Conservation (phyloP, 2,888 invertebrate species). For the Meloe dianella region DNA sequence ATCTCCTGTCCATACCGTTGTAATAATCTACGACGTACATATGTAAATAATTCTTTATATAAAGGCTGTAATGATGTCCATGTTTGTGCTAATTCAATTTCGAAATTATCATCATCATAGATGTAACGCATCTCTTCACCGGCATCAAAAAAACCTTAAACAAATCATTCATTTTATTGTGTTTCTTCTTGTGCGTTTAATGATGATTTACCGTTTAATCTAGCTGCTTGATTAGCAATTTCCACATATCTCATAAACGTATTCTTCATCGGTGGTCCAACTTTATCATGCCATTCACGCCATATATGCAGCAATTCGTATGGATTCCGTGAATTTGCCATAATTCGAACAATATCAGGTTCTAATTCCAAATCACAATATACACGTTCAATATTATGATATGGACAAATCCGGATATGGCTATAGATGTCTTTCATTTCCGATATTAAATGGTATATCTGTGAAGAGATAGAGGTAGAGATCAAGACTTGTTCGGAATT, state of each 20-base stretch:
- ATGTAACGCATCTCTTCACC: conserved; percentile 80
- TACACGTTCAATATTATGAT: conserved; percentile 61
- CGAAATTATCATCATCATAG: conserved; percentile 75
- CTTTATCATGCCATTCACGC: conserved; percentile 80
- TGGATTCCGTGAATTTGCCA: conserved; percentile 76
- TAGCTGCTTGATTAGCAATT: conserved; percentile 80
- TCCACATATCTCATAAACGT: conserved; percentile 80
- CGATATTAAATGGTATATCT: conserved; percentile 74
- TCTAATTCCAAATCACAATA: conserved; percentile 69
- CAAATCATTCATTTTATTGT: too few relatives aligned
- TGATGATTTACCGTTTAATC: conserved; percentile 69
- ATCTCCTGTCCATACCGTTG: conserved; percentile 59
- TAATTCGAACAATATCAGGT: conserved; percentile 68
- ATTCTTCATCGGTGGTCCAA: conserved; percentile 77
- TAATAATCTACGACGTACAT: conserved; percentile 72
- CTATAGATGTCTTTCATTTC: conserved; percentile 83
- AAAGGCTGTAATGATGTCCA: conserved; percentile 74
- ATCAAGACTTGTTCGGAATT: background rate
- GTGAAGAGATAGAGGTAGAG: conserved; percentile 43
- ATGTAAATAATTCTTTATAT: conserved; percentile 84
- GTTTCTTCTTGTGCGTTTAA: too few relatives aligned
- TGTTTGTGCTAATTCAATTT: conserved; percentile 64
- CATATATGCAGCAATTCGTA: conserved; percentile 79
- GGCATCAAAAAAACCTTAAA: conserved; percentile 75
- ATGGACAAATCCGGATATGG: conserved; percentile 75